These are phyloP conservation scores for Typhlichthys subterraneus DNA, from an alignment of 2,797 vertebrate species.

Conservation along the genomic window DNA sequence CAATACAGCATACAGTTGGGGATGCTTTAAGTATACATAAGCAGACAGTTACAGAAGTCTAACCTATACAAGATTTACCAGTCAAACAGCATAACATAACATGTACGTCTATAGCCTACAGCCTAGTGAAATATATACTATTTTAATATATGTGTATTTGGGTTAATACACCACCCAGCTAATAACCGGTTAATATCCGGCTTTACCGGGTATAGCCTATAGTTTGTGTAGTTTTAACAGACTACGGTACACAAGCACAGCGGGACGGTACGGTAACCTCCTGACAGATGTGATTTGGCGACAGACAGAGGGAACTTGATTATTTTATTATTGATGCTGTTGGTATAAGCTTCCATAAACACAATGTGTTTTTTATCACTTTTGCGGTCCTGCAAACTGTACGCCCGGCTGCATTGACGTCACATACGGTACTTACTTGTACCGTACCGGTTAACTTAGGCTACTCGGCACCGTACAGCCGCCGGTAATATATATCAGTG, in stretches of 20 bases:
- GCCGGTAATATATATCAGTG: too few species aligned
- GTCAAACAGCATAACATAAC: not conserved
- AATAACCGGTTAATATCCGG: too few species aligned
- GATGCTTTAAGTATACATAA: too few species aligned
- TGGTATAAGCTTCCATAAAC: not conserved
- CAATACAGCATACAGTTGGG: too few species aligned
- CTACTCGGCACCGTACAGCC: too few species aligned
- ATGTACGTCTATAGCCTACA: not conserved
- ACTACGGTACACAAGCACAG: too few species aligned
- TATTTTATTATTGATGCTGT: not conserved
- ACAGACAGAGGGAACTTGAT: slow-evolving; percentile 36
- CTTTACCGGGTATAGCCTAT: not conserved
- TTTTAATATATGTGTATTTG: not conserved
- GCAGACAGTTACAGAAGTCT: too few species aligned
- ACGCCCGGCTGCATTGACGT: not conserved
- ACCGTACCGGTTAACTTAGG: too few species aligned
- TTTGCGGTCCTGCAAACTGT: not conserved
- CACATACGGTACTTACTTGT: slow-evolving; percentile 15
- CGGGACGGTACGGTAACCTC: too few species aligned
- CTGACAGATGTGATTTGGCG: slow-evolving; percentile 4
- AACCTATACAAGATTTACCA: too few species aligned
- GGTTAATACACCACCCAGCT: not conserved
- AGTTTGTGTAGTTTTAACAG: too few species aligned
- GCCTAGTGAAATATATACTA: not conserved
- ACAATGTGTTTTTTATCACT: not conserved